These are phyloP conservation scores for Homarus gammarus DNA, from an alignment of 2,888 invertebrate species.

Conservation along the genomic window DNA sequence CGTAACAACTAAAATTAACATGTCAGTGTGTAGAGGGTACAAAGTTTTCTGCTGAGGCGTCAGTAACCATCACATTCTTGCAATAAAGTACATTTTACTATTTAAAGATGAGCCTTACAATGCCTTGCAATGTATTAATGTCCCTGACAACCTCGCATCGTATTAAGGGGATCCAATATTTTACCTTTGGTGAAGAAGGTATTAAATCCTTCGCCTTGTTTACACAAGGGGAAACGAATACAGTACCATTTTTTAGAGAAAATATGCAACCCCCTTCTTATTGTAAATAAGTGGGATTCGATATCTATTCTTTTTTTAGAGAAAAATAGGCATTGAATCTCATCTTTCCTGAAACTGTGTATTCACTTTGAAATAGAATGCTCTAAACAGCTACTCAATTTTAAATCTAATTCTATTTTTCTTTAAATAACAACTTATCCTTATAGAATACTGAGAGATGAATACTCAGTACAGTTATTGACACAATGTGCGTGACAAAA, in stretches of 20 bases:
- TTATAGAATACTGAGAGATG: constrained; percentile 63
- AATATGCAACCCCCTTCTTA: background rate
- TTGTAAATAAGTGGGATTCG: background rate
- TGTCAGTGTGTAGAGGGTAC: constrained; percentile 20
- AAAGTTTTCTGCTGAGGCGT: background rate
- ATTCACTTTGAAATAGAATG: constrained; percentile 52
- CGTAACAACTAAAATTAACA: constrained; percentile 64
- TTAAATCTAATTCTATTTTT: constrained; percentile 59
- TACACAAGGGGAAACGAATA: background rate
- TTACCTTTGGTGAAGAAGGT: background rate
- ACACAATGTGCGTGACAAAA: constrained; percentile 41
- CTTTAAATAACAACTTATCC: constrained; percentile 71
- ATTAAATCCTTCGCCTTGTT: background rate
- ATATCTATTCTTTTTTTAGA: background rate
- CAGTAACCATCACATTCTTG: background rate
- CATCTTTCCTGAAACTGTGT: constrained; percentile 13
- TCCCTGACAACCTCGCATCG: constrained; percentile 10
- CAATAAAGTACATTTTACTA: background rate
- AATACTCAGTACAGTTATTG: constrained; percentile 61
- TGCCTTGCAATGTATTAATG: background rate
- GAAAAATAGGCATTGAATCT: background rate
- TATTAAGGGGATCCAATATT: background rate
- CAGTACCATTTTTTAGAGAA: constrained; percentile 8
- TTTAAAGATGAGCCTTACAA: background rate
- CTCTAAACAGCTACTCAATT: constrained; percentile 58